Evolutionary conservation across 1,140 invertebrate species (phyloP).

Genomic region (Lordiphosa clarofinis): DNA sequence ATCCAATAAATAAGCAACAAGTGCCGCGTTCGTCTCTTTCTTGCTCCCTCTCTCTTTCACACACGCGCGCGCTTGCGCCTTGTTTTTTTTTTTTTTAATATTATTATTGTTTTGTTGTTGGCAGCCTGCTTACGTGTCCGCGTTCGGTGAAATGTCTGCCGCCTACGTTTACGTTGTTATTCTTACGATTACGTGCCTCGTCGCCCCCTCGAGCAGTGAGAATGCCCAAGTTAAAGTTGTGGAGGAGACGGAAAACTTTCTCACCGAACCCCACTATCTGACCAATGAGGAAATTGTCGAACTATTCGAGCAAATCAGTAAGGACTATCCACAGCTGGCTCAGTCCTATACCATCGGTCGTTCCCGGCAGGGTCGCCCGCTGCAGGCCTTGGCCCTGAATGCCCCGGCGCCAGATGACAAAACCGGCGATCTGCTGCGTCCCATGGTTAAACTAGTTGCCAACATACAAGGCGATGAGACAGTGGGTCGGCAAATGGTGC

Average conservation of each 20-base stretch:
- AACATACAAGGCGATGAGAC: conserved; percentile 99
- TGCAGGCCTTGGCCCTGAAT: conserved; percentile 84
- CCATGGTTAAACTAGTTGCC: conserved; percentile 97
- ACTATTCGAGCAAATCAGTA: conserved; percentile 50
- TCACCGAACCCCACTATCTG: conserved; percentile 55
- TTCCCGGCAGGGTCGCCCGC: conserved; percentile 86
- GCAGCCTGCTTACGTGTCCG: conserved; percentile 50
- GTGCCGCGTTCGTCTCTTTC: conserved; percentile 18
- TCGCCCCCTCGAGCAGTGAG: conserved; percentile 7
- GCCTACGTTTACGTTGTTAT: conserved; percentile 24
- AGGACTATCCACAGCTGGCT: conserved; percentile 81
- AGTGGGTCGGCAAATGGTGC: conserved; percentile 91
- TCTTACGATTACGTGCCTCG: conserved; percentile 3
- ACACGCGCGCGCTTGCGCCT: conserved; percentile 36
- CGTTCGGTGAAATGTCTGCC: conserved; percentile 26
- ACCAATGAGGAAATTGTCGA: conserved; percentile 54
- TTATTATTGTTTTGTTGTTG: conserved; percentile 16
- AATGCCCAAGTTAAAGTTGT: conserved; percentile 38
- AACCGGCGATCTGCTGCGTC: conserved; percentile 79
- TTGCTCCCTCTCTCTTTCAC: background rate
- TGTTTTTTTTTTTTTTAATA: conserved; percentile 8
- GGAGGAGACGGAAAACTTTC: conserved; percentile 41
- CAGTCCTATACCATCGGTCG: conserved; percentile 89
- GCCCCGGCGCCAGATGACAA: conserved; percentile 26
- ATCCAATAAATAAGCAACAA: conserved; percentile 15